phyloP scores from a whole-genome alignment of 2,113 vertebrate species.

The Lasiurus cinereus region DNA sequence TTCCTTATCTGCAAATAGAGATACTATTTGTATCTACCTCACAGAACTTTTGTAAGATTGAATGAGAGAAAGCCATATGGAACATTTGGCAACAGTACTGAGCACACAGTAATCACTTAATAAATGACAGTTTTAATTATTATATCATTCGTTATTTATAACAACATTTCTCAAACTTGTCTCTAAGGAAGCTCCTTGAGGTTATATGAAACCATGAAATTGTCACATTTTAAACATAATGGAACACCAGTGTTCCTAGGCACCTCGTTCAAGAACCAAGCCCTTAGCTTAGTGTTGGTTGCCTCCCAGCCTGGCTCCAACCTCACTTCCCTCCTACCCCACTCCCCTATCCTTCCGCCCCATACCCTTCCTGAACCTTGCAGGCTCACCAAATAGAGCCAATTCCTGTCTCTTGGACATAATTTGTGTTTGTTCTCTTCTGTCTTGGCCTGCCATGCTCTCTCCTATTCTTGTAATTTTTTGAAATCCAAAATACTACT shows the following conservation, averaged over 20 bases:
- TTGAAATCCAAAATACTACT: neutral
- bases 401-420: neutral
- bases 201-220: neutral
- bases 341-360: no score
- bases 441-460: neutral
- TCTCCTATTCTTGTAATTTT: neutral
- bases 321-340: neutral
- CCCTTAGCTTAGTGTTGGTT: neutral
- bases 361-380: neutral
- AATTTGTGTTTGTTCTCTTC: neutral
- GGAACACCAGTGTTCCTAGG: neutral
- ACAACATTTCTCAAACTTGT: neutral
- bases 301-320: neutral
- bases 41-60: neutral
- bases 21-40: neutral
- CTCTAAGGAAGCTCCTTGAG: neutral
- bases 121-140: neutral
- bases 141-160: neutral
- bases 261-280: neutral
- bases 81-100: neutral
- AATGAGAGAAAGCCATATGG: neutral
- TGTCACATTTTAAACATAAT: neutral
- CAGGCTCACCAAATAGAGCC: neutral
- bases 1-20: neutral
- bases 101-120: neutral